Percentiles rank a stretch among this genome's conserved stretches.
Evolutionary conservation across 2,888 invertebrate species (phyloP).

Genomic region (Tortrix viridana): DNA sequence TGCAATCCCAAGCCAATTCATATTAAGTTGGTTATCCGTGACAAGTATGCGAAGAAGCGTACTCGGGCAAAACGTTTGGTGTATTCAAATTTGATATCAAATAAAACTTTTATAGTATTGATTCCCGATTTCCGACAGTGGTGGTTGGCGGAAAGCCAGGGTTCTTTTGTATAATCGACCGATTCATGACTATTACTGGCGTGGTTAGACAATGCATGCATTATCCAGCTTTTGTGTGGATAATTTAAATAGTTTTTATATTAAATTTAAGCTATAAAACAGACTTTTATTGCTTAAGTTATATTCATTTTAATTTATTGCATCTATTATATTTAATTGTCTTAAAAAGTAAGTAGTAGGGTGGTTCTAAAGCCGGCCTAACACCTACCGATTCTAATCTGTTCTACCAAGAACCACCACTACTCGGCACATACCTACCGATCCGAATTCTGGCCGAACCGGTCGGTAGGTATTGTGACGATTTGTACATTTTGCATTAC

Average conservation of each 20-base stretch:
- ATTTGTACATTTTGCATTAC: too few relatives aligned
- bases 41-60: constrained; percentile 23
- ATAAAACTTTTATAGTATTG: constrained; percentile 75
- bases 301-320: too few relatives aligned
- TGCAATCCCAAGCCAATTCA: constrained; percentile 1
- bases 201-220: constrained; percentile 39
- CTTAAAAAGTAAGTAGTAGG: too few relatives aligned
- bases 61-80: constrained; percentile 43
- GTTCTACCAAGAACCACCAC: too few relatives aligned
- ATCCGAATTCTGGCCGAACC: too few relatives aligned
- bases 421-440: too few relatives aligned
- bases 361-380: too few relatives aligned
- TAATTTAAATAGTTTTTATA: constrained; percentile 18
- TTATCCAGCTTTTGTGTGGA: constrained; percentile 26
- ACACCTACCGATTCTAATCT: too few relatives aligned
- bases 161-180: constrained; percentile 58
- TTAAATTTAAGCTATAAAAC: constrained; percentile 21
- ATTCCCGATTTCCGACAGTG: constrained; percentile 48
- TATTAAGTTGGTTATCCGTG: constrained; percentile 15
- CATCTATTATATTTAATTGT: too few relatives aligned
- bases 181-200: constrained; percentile 57
- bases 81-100: constrained; percentile 65
- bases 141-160: constrained; percentile 59
- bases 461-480: too few relatives aligned
- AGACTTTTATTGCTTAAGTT: too few relatives aligned